Conservation (phyloP, 2,888 invertebrate species). For the Helleia helle region DNA sequence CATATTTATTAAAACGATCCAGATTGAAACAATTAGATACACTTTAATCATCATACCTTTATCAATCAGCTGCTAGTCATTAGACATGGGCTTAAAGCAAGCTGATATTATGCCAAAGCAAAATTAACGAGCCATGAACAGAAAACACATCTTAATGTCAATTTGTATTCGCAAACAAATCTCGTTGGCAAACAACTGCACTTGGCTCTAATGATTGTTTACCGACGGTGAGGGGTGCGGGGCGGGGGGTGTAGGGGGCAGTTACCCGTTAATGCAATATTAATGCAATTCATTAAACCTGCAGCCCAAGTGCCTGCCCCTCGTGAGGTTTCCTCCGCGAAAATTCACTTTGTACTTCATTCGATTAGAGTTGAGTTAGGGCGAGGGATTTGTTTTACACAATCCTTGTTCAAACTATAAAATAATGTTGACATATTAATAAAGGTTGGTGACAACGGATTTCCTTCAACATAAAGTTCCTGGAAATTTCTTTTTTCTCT, state of each 20-base stretch:
- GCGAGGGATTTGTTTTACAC: too few relatives aligned
- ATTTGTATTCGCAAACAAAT: conserved; percentile 72
- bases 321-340: conserved; percentile 17
- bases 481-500: too few relatives aligned
- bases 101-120: too few relatives aligned
- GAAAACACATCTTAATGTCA: conserved; percentile 28
- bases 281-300: conserved; percentile 75
- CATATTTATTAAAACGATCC: too few relatives aligned
- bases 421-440: too few relatives aligned
- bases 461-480: too few relatives aligned
- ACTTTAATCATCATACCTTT: too few relatives aligned
- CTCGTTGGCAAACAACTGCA: conserved; percentile 45
- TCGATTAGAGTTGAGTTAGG: conserved; percentile 17
- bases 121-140: conserved; percentile 10
- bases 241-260: conserved; percentile 56
- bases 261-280: conserved; percentile 71
- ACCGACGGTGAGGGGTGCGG: conserved; percentile 45
- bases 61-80: too few relatives aligned
- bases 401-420: too few relatives aligned
- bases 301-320: conserved; percentile 52
- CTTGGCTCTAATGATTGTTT: conserved; percentile 65
- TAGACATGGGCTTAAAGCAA: too few relatives aligned
- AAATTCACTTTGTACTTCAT: conserved; percentile 26
- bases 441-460: too few relatives aligned
- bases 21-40: too few relatives aligned